These are phyloP conservation scores for Pseudopipra pipra DNA, from an alignment of 2,113 vertebrate genomes.

Conservation along the genomic window DNA sequence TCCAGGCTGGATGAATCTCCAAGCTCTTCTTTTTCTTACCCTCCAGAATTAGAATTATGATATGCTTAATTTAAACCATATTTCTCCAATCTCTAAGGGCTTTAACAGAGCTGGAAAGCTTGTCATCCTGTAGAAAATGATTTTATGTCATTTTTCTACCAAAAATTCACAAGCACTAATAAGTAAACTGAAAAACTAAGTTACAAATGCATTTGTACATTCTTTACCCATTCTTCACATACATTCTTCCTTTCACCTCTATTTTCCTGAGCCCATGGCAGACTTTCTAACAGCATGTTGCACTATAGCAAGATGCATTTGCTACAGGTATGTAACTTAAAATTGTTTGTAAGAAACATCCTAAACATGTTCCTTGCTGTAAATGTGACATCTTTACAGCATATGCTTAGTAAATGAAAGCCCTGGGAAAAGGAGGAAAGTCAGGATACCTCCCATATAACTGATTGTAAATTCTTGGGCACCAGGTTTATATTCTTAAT, in stretches of 20 bases:
- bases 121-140: neutral
- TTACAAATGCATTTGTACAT: neutral
- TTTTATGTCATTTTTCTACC: neutral
- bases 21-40: conserved; percentile 34
- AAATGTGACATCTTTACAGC: conserved; percentile 85
- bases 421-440: conserved; percentile 55
- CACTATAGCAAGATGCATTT: neutral
- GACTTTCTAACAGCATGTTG: neutral
- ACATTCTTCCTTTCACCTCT: neutral
- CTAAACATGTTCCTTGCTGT: conserved; percentile 69
- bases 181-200: neutral
- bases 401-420: conserved; percentile 73
- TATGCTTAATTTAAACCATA: conserved; percentile 66
- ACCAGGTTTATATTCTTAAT: conserved; percentile 84
- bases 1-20: conserved; percentile 20
- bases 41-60: conserved; percentile 42
- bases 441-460: conserved; percentile 77
- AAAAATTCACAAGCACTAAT: neutral
- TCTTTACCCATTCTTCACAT: too few relatives aligned
- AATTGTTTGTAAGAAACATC: conserved; percentile 72
- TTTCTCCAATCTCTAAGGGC: conserved; percentile 23
- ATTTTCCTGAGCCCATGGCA: neutral
- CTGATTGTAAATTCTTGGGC: conserved; percentile 84
- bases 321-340: conserved; percentile 62
- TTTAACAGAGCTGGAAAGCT: conserved; percentile 13